Percentiles rank a stretch among this genome's conserved stretches.
These are phyloP conservation scores for Heterodera filipjevi DNA, from an alignment of 2,888 invertebrate species.

Conservation along the genomic window DNA sequence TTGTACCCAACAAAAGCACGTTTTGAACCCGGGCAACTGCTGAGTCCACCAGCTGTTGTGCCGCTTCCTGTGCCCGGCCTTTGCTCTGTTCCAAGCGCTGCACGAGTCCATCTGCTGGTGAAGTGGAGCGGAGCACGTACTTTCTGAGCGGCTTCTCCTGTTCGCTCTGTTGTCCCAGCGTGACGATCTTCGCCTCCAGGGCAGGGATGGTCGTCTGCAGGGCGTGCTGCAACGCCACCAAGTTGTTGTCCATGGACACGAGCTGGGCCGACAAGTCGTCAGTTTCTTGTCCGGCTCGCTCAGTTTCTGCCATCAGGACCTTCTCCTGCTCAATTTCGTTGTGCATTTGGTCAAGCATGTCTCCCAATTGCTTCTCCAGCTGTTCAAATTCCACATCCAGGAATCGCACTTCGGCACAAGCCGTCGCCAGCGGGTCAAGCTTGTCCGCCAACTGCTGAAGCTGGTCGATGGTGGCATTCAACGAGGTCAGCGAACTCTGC, in stretches of 20 bases:
- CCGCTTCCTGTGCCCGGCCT: neutral
- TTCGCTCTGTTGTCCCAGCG: neutral
- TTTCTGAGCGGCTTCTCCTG: neutral
- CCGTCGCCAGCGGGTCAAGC: conserved; percentile 51
- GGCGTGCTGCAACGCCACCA: conserved; percentile 8
- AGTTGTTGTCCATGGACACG: neutral
- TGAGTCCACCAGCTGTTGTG: neutral
- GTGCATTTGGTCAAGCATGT: conserved; percentile 31
- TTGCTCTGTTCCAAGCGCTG: neutral
- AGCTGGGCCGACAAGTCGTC: conserved; percentile 20
- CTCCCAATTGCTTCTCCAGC: conserved; percentile 48
- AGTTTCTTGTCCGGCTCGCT: conserved; percentile 4
- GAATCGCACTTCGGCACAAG: conserved; percentile 53
- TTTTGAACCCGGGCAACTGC: neutral
- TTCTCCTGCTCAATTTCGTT: conserved; percentile 36
- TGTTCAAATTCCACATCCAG: conserved; percentile 54
- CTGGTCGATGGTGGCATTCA: conserved; percentile 10
- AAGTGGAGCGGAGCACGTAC: neutral
- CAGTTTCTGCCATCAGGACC: conserved; percentile 25
- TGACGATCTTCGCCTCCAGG: conserved; percentile 7
- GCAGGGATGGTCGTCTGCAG: conserved; percentile 18
- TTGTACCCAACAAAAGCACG: neutral
- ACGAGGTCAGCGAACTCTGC: neutral
- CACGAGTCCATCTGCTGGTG: neutral
- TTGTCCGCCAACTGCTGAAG: conserved; percentile 45